phyloP scores from a whole-genome alignment of 1,140 invertebrate species.

The Hypsibius dujardini region DNA sequence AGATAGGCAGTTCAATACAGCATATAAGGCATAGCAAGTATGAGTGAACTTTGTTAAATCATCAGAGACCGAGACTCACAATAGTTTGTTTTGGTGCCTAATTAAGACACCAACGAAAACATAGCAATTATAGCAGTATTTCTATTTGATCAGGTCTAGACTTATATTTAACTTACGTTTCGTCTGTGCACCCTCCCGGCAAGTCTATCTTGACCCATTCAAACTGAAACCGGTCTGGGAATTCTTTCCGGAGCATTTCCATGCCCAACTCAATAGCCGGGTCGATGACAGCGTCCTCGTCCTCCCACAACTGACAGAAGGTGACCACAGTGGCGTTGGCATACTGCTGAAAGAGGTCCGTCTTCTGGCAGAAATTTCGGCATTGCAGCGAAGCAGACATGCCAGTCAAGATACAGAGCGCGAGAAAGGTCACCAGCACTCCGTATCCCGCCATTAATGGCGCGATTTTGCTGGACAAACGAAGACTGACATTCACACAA shows the following conservation, averaged over 20 bases:
- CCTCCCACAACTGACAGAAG: constrained; percentile 9
- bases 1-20: too few species aligned
- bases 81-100: too few species aligned
- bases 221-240: neutral
- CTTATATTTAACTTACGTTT: neutral
- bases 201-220: constrained; percentile 6
- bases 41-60: too few species aligned
- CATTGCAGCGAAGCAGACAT: neutral
- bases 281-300: neutral
- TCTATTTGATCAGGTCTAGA: too few species aligned
- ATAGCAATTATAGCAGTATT: too few species aligned
- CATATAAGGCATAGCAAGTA: too few species aligned
- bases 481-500: too few species aligned
- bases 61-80: too few species aligned
- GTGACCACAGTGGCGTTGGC: neutral
- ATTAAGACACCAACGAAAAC: too few species aligned
- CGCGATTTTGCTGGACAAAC: too few species aligned
- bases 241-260: neutral
- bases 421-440: neutral
- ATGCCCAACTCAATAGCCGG: constrained; percentile 8
- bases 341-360: neutral
- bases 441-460: too few species aligned
- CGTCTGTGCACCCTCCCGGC: neutral
- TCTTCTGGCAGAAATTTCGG: neutral
- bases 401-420: neutral